Evolutionary conservation across 2,113 vertebrate species (phyloP).

Genomic region (Trichechus manatus): DNA sequence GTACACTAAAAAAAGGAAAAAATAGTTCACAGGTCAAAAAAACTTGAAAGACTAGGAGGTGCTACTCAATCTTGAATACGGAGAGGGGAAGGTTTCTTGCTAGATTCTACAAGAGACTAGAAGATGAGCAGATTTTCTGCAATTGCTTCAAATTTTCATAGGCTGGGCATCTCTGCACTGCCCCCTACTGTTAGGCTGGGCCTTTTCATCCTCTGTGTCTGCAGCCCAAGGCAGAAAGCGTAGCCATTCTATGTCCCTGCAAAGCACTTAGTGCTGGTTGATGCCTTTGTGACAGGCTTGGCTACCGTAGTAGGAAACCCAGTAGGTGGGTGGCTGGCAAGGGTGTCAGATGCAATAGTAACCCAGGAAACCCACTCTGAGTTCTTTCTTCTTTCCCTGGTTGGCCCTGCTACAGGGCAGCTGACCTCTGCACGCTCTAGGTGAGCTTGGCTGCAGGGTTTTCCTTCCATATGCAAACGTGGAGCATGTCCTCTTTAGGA

Average conservation of each 20-base stretch:
- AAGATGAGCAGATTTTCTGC: neutral
- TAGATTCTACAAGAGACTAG: neutral
- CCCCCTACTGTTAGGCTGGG: neutral
- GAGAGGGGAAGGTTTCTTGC: neutral
- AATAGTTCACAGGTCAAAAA: neutral
- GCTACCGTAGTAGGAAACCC: neutral
- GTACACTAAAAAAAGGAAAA: neutral
- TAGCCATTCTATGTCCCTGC: neutral
- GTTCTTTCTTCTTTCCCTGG: neutral
- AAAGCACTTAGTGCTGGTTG: neutral
- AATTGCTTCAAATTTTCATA: neutral
- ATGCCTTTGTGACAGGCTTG: neutral
- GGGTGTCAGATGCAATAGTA: neutral
- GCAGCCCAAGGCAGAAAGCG: neutral
- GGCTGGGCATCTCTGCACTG: neutral
- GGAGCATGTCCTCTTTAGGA: neutral
- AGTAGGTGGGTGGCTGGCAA: neutral
- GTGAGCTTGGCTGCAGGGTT: neutral
- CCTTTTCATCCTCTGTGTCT: neutral
- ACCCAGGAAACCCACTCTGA: neutral
- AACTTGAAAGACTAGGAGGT: neutral
- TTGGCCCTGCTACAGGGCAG: neutral
- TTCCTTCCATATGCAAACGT: neutral
- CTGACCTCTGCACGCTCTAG: neutral
- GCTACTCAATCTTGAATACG: neutral